Percentiles rank a stretch among this genome's conserved stretches.
Evolutionary conservation across 2,888 invertebrate genomes (phyloP).

Genomic region (Nomada ferruginata): DNA sequence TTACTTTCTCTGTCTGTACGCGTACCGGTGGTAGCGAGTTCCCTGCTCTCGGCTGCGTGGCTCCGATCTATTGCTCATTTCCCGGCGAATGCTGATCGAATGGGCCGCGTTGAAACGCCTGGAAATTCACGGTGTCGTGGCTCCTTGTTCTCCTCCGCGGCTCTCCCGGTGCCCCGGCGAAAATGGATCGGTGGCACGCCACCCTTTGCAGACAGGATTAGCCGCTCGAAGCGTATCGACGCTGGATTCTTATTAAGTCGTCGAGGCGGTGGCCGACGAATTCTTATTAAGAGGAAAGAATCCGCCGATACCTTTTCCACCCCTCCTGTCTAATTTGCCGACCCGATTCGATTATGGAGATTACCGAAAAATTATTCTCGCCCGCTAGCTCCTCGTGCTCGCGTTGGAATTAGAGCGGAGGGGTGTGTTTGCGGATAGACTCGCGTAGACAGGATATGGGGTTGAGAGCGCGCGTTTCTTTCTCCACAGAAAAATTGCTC

Average conservation of each 20-base stretch:
- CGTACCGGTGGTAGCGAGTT: not conserved
- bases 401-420: conserved; percentile 33
- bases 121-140: conserved; percentile 54
- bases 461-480: not conserved
- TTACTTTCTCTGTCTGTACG: conserved; percentile 11
- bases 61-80: conserved; percentile 79
- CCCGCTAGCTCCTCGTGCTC: not conserved
- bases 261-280: conserved; percentile 1
- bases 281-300: conserved; percentile 48
- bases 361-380: conserved; percentile 51
- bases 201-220: conserved; percentile 16
- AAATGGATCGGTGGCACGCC: conserved; percentile 41
- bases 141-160: conserved; percentile 34
- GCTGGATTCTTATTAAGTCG: conserved; percentile 35
- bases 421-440: not conserved
- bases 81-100: conserved; percentile 75
- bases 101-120: conserved; percentile 54
- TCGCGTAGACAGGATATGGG: too few species aligned
- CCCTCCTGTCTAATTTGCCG: conserved; percentile 40
- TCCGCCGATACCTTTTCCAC: conserved; percentile 24
- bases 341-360: conserved; percentile 56
- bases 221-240: conserved; percentile 7
- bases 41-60: conserved; percentile 44
- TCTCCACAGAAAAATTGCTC: not conserved
- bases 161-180: conserved; percentile 32